A percentile compares a stretch with the other conserved stretches of the same genome.
These are phyloP conservation scores for Araneus ventricosus DNA, from an alignment of 1,140 invertebrate species.

Conservation along the genomic window DNA sequence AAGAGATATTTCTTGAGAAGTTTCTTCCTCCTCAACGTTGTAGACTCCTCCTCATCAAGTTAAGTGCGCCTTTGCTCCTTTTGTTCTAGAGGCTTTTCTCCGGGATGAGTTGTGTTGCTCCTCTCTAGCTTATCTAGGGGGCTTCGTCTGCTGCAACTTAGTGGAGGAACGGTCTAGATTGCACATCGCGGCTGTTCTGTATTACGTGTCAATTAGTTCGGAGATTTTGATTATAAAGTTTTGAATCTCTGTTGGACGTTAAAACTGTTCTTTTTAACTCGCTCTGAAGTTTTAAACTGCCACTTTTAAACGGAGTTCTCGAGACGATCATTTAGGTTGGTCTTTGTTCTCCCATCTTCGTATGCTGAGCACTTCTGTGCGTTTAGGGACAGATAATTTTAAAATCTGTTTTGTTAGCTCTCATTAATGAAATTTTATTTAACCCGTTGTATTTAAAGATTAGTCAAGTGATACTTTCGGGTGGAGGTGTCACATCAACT, in stretches of 20 bases:
- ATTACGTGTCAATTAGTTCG: slow-evolving; percentile 30
- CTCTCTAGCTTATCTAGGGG: not conserved
- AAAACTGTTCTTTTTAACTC: too few species aligned
- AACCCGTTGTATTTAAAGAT: too few species aligned
- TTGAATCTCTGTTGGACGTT: not conserved
- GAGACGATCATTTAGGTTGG: too few species aligned
- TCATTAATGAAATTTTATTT: too few species aligned
- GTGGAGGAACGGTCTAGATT: not conserved
- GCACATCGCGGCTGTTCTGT: slow-evolving; percentile 11
- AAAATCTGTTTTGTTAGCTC: too few species aligned
- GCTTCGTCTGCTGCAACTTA: not conserved
- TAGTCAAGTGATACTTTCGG: too few species aligned
- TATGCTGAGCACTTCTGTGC: too few species aligned
- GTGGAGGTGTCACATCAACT: too few species aligned
- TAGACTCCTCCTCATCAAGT: slow-evolving; percentile 59
- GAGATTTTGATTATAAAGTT: not conserved
- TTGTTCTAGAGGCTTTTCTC: slow-evolving; percentile 41
- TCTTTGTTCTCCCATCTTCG: too few species aligned
- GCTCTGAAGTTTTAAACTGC: too few species aligned
- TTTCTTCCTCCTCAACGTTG: not conserved
- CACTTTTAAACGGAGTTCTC: too few species aligned
- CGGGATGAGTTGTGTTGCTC: not conserved
- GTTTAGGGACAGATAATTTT: too few species aligned
- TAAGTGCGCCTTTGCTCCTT: slow-evolving; percentile 60
- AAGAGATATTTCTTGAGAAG: slow-evolving; percentile 40